Evolutionary conservation across 2,113 vertebrate species (phyloP).

Genomic region (Archocentrus centrarchus): DNA sequence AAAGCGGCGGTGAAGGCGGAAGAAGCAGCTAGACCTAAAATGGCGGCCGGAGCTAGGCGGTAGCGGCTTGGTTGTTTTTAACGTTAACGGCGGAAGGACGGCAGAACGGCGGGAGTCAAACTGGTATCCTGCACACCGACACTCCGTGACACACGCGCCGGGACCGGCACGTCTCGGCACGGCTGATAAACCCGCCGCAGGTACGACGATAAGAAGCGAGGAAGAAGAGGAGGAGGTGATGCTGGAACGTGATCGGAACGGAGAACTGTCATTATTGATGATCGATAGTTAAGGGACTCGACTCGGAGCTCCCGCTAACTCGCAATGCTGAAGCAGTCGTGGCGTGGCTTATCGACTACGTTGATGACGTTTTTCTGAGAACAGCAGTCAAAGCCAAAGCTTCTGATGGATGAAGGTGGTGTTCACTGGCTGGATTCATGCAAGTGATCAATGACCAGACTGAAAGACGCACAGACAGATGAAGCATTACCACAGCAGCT

Average conservation of each 20-base stretch:
- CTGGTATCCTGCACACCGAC: conserved; percentile 17
- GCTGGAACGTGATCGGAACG: background rate
- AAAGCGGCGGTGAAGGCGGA: background rate
- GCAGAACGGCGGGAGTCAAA: background rate
- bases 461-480: background rate
- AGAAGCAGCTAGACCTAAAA: conserved; percentile 15
- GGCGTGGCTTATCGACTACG: background rate
- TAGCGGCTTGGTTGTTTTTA: background rate
- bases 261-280: background rate
- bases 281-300: background rate
- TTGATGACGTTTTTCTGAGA: background rate
- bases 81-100: background rate
- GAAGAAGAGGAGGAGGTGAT: too few relatives aligned
- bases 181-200: background rate
- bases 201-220: background rate
- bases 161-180: background rate
- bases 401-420: background rate
- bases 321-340: background rate
- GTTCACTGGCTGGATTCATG: background rate
- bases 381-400: background rate
- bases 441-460: background rate
- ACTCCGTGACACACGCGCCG: background rate
- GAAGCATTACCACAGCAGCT: background rate
- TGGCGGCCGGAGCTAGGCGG: conserved; percentile 23
- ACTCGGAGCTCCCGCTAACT: background rate